Percentiles rank a stretch among this genome's conserved stretches.
Conservation (phyloP, 2,113 vertebrate species). For the Indri indri region DNA sequence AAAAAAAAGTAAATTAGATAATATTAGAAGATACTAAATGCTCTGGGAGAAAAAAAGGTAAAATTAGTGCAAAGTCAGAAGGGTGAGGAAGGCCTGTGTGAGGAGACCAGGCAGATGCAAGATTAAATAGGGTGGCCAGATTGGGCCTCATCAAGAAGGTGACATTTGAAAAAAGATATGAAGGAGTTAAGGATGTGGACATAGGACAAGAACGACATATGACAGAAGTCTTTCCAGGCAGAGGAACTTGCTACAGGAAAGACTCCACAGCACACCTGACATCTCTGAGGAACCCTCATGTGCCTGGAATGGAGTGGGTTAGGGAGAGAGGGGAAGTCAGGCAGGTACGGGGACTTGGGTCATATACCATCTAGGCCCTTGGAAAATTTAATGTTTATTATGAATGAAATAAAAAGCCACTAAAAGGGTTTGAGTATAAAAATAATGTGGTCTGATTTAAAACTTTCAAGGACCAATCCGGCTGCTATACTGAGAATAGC, state of each 20-base stretch:
- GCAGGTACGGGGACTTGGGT: too few relatives aligned
- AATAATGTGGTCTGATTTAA: background rate
- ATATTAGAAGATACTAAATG: background rate
- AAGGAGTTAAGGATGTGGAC: background rate
- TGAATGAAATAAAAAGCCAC: background rate
- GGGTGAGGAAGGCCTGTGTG: background rate
- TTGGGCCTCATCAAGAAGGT: background rate
- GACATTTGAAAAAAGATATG: background rate
- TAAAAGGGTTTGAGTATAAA: background rate
- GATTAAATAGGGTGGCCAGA: background rate
- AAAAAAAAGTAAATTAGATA: background rate
- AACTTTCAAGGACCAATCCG: background rate
- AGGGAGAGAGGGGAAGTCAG: too few relatives aligned
- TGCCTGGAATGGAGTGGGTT: background rate
- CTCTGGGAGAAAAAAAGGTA: background rate
- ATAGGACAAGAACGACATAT: background rate
- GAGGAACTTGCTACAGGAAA: background rate
- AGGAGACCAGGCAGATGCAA: background rate
- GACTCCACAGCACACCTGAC: background rate
- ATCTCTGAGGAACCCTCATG: background rate
- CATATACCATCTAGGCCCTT: background rate
- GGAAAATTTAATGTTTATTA: background rate
- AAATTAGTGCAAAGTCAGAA: background rate
- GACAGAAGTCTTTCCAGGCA: background rate
- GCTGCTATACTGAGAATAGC: background rate